Percentiles rank a stretch among this genome's conserved stretches.
phyloP scores from a whole-genome alignment of 2,113 vertebrate genomes.

The Neolamprologus variostigma region DNA sequence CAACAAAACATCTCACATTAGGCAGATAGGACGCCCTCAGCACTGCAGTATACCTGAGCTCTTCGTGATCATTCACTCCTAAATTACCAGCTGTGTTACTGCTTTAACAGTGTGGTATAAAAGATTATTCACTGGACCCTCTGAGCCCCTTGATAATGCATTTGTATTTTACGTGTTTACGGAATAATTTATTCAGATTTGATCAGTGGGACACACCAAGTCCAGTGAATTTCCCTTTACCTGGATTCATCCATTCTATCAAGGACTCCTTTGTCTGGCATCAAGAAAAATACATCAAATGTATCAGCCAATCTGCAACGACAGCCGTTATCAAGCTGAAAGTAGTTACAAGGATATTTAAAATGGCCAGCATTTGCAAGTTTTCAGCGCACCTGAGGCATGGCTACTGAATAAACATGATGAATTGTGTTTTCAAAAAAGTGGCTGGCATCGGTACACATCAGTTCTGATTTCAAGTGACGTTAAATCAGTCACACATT shows the following conservation, averaged over 20 bases:
- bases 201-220: not conserved
- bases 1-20: constrained; percentile 26
- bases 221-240: not conserved
- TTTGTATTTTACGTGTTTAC: not conserved
- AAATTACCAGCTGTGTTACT: not conserved
- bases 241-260: not conserved
- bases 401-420: not conserved
- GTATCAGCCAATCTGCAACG: not conserved
- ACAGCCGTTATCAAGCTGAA: not conserved
- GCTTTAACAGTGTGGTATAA: not conserved
- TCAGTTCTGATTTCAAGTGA: not conserved
- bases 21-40: constrained; percentile 22
- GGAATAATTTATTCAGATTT: not conserved
- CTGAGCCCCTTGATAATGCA: not conserved
- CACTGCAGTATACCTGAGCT: not conserved
- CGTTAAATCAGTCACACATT: not conserved
- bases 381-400: not conserved
- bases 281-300: not conserved
- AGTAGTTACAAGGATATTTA: not conserved
- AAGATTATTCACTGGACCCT: not conserved
- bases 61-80: not conserved
- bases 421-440: not conserved
- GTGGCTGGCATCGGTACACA: not conserved
- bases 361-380: not conserved
- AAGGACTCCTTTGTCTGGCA: not conserved